phyloP scores from a whole-genome alignment of 2,113 vertebrate species.

The Paedocypris sp. region DNA sequence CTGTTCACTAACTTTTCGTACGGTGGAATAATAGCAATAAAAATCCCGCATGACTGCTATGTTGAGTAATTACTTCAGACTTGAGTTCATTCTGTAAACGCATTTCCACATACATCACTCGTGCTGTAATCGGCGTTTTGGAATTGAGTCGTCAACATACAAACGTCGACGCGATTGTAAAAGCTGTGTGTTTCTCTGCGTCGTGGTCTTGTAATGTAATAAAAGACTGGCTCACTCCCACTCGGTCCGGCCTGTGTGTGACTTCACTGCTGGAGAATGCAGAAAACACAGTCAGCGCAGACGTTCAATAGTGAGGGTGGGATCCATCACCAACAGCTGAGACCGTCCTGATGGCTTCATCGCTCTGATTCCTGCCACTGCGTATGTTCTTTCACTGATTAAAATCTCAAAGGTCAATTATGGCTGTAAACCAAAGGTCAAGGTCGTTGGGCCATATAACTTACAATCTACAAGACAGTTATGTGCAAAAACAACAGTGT shows the following conservation, averaged over 20 bases:
- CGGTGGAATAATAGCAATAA: too few species aligned
- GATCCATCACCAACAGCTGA: background rate
- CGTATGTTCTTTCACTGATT: background rate
- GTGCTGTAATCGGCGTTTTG: background rate
- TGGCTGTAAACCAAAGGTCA: background rate
- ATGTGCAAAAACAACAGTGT: background rate
- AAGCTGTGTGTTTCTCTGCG: background rate
- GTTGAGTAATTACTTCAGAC: too few species aligned
- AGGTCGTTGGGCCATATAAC: background rate
- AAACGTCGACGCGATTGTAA: background rate
- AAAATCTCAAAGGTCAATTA: background rate
- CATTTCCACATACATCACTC: background rate
- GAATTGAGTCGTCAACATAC: background rate
- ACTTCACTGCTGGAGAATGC: constrained; percentile 7
- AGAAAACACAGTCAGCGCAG: constrained; percentile 1
- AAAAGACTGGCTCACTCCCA: constrained; percentile 9
- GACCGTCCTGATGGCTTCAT: background rate
- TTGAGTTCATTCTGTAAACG: background rate
- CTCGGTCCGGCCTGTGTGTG: background rate
- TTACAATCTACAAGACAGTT: background rate
- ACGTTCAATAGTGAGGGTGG: background rate
- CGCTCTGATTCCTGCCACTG: background rate
- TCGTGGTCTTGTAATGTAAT: constrained; percentile 16
- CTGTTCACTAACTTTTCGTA: too few species aligned
- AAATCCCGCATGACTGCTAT: too few species aligned